Percentiles rank a stretch among this genome's conserved stretches.
Evolutionary conservation across 2,113 vertebrate genomes (phyloP).

Genomic region (Zapus hudsonius): DNA sequence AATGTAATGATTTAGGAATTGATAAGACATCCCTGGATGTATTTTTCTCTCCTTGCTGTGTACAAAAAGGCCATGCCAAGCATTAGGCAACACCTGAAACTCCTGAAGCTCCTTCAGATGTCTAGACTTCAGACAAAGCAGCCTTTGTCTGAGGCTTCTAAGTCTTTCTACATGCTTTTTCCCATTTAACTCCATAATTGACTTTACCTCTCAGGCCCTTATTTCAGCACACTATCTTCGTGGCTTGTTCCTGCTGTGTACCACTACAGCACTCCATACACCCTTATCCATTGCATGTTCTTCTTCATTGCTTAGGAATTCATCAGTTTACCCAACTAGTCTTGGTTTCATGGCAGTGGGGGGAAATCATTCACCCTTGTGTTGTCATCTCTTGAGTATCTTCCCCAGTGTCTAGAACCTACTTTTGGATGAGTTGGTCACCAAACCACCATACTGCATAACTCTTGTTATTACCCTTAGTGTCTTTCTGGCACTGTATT

Average conservation of each 20-base stretch:
- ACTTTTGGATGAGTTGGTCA: not conserved
- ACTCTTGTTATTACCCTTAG: not conserved
- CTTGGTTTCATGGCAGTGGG: not conserved
- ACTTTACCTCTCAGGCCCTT: not conserved
- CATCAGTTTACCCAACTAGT: not conserved
- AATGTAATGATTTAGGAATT: not conserved
- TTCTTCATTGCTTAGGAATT: not conserved
- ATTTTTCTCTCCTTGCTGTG: conserved; percentile 21
- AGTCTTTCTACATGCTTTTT: not conserved
- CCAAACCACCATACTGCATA: not conserved
- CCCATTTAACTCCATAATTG: not conserved
- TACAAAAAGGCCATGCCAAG: not conserved
- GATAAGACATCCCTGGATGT: not conserved
- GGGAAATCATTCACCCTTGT: not conserved
- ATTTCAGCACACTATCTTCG: not conserved
- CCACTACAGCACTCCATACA: not conserved
- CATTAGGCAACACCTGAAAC: not conserved
- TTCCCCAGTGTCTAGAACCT: not conserved
- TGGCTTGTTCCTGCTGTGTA: not conserved
- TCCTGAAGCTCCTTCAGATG: not conserved
- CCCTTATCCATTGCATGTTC: not conserved
- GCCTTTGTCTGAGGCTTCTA: not conserved
- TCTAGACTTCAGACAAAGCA: conserved; percentile 11
- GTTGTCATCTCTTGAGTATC: not conserved
- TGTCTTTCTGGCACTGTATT: not conserved